Conservation (phyloP, 2,113 vertebrate species). For the Entomyzon cyanotis region DNA sequence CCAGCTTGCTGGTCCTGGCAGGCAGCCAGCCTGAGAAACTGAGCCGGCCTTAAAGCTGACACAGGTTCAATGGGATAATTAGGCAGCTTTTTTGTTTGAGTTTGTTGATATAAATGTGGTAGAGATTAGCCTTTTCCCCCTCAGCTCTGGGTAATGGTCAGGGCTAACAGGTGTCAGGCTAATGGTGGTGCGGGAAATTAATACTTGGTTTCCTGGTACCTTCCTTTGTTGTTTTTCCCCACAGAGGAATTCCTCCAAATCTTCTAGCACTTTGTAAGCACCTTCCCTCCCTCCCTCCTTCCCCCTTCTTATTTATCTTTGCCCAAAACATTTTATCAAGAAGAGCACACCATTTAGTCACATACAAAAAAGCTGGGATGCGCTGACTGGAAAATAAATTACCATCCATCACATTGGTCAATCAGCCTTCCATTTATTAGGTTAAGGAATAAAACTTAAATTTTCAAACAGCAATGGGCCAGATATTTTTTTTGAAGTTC, state of each 20-base stretch:
- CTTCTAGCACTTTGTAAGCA: conserved; percentile 55
- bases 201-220: conserved; percentile 90
- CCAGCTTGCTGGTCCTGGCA: conserved; percentile 84
- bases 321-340: conserved; percentile 52
- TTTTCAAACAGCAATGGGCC: not conserved
- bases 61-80: conserved; percentile 91
- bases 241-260: conserved; percentile 70
- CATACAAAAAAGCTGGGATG: not conserved
- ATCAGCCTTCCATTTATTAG: not conserved
- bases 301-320: conserved; percentile 36
- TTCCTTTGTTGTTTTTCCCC: conserved; percentile 79
- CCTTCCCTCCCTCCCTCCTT: not conserved
- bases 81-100: conserved; percentile 90
- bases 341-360: not conserved
- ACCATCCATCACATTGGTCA: not conserved
- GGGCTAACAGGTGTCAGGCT: conserved; percentile 95
- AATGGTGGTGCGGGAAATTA: conserved; percentile 90
- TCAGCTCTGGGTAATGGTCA: conserved; percentile 86
- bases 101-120: conserved; percentile 98
- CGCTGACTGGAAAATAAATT: conserved; percentile 30
- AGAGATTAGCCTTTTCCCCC: conserved; percentile 86
- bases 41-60: conserved; percentile 75
- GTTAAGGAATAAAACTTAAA: not conserved
- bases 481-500: not conserved
- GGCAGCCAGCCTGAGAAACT: conserved; percentile 81